Base-by-base conservation (phyloP, 2,113 vertebrate genomes). In the Brachirus orientalis region DNA sequence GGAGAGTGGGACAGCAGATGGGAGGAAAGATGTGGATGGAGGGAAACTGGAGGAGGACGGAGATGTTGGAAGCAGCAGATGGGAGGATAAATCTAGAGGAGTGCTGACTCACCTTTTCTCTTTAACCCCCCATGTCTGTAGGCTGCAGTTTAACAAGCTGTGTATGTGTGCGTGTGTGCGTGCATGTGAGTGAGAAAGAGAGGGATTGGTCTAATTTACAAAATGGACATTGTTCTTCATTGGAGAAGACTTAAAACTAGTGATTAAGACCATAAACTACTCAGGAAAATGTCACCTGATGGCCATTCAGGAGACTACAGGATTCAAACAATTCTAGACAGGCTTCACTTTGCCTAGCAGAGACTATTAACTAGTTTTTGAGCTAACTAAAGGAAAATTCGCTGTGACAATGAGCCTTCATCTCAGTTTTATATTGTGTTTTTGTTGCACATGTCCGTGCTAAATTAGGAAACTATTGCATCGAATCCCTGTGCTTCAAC, bases 21-120 rank as follows among this genome's bases (percentile, higher is more conserved):
- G 50, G 54, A 51, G 46, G 20, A 61, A 22, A 64, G 1, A 3
- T 54, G 13, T 48, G 33, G 61, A 57, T 36, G 59, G 36, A n/a
- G 36, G 44, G 22, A 62, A 44, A 65, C 12, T 35, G 22, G 0
- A 45, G 16, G 46, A 40, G 41, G 57, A 50, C 46, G n/a, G 63
- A 33, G 51, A 50, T 68, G 70, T 64, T n/a, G 22, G 74, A 60
- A 36, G 70, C 2, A 80, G 58, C 75, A 85, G 76, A 84, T 76
- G 84, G 75, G 45, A 66, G 58, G 75, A 83, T 74, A 71, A 80
- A 83, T 44, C 12, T 53, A 63, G 48, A 50, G 52, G 41, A 61
- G 58, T 8, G 60, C 65, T 54, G 75, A 72, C 62, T 56, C 62
- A 51, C 13, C 45, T 72, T 52, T 64, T 64, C 58, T 52, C 76